Evolutionary conservation across 2,113 vertebrate genomes (phyloP).

Genomic region (Rhipidura dahli): DNA sequence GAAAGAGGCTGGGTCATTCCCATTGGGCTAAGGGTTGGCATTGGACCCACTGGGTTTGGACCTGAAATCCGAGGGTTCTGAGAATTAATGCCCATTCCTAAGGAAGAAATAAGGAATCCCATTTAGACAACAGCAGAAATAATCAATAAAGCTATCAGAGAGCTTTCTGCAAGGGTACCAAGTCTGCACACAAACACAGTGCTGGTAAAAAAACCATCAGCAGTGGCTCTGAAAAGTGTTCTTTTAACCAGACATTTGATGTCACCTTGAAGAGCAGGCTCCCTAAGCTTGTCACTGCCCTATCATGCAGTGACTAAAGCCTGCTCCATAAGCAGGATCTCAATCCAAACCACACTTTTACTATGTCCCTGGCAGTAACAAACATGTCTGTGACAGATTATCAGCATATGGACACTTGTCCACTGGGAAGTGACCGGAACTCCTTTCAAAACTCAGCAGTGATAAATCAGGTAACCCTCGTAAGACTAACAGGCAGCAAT

Average conservation of each 20-base stretch:
- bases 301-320: not conserved
- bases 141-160: not conserved
- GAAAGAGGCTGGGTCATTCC: conserved; percentile 98
- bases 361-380: not conserved
- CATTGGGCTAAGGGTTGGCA: conserved; percentile 97
- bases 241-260: not conserved
- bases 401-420: not conserved
- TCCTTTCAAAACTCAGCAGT: not conserved
- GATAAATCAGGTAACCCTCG: not conserved
- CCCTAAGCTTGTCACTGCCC: not conserved
- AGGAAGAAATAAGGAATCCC: conserved; percentile 50
- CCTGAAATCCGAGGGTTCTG: conserved; percentile 96
- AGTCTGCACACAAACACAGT: fast-evolving
- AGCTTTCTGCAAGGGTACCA: not conserved
- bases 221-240: not conserved
- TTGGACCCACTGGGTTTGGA: conserved; percentile 89
- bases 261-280: not conserved
- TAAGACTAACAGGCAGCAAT: not conserved
- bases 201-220: not conserved
- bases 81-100: conserved; percentile 96
- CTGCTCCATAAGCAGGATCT: not conserved
- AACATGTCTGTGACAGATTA: not conserved
- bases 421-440: not conserved
- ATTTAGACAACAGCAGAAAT: conserved; percentile 37
- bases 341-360: not conserved